Evolutionary conservation across 2,888 invertebrate genomes (phyloP).

Genomic region (Diloba caeruleocephala): DNA sequence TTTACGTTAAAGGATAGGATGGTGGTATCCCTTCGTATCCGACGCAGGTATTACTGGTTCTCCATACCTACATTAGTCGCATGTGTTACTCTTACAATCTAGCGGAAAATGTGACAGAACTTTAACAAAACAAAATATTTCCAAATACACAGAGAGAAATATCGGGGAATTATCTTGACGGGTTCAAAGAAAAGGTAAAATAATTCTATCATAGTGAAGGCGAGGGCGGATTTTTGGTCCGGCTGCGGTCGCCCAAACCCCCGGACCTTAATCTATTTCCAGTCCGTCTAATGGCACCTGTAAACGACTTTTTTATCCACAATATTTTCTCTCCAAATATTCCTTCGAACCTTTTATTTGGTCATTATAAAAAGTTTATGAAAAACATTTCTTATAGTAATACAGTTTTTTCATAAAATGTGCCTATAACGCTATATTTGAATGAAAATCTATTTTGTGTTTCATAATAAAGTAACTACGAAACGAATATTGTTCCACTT

Average conservation of each 20-base stretch:
- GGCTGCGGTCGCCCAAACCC: conserved; percentile 42
- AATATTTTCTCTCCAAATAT: conserved; percentile 47
- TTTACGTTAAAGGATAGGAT: conserved; percentile 9
- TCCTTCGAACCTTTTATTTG: conserved; percentile 43
- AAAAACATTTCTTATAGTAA: conserved; percentile 17
- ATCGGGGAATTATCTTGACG: conserved; percentile 42
- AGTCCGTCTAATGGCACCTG: conserved; percentile 51
- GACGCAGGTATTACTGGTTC: no score
- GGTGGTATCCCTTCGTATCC: conserved; percentile 20
- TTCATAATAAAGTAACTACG: no score
- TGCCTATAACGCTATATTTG: no score
- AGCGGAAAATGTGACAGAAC: conserved; percentile 20
- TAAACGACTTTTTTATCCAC: conserved; percentile 56
- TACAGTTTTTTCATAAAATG: background rate
- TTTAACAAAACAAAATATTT: conserved; percentile 36
- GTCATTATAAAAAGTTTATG: conserved; percentile 32
- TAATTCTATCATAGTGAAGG: conserved; percentile 48
- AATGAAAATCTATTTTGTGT: no score
- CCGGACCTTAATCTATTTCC: conserved; percentile 60
- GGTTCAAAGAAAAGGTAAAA: conserved; percentile 54
- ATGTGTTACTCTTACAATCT: conserved; percentile 14
- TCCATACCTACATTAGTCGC: conserved; percentile 2
- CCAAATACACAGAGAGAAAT: conserved; percentile 37
- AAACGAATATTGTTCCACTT: no score
- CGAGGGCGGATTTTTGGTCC: conserved; percentile 34